phyloP scores from a whole-genome alignment of 2,888 invertebrate genomes.

The Amblyteles armatorius region DNA sequence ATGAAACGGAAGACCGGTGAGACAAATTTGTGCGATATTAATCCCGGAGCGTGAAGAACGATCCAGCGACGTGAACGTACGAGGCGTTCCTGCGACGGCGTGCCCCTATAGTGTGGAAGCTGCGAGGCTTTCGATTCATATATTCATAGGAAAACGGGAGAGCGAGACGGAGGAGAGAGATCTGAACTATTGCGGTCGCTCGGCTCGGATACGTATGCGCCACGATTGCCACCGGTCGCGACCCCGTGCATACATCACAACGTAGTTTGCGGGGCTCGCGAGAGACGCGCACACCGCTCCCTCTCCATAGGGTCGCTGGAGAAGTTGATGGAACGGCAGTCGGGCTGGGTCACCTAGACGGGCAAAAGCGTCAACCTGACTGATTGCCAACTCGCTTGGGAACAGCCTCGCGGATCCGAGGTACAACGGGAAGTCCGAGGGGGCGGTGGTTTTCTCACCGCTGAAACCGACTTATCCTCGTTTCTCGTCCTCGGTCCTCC shows the following conservation, averaged over 20 bases:
- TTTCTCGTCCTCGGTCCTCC: conserved; percentile 44
- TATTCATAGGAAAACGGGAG: conserved; percentile 79
- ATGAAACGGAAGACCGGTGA: conserved; percentile 15
- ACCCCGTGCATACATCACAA: conserved; percentile 83
- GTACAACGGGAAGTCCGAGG: conserved; percentile 52
- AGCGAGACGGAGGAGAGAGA: conserved; percentile 39
- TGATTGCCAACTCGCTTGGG: conserved; percentile 82
- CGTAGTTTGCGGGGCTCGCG: conserved; percentile 13
- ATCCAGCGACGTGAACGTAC: conserved; percentile 77
- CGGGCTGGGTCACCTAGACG: conserved; percentile 78
- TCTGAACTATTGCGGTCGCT: conserved; percentile 61
- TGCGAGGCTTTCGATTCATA: conserved; percentile 80
- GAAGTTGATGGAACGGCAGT: conserved; percentile 82
- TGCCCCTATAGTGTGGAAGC: conserved; percentile 65
- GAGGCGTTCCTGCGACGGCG: conserved; percentile 63
- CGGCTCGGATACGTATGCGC: conserved; percentile 73
- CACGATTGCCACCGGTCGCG: conserved; percentile 82
- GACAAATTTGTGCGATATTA: conserved; percentile 45
- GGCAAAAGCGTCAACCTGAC: conserved; percentile 79
- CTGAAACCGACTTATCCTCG: conserved; percentile 66
- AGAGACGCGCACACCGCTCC: not conserved
- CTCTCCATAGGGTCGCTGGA: conserved; percentile 19
- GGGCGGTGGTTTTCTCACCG: conserved; percentile 61
- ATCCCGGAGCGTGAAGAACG: conserved; percentile 54
- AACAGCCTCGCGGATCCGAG: conserved; percentile 56